Evolutionary conservation across 23 tunicate genomes (phyloP).

Genomic region (Ciona savignyi): DNA sequence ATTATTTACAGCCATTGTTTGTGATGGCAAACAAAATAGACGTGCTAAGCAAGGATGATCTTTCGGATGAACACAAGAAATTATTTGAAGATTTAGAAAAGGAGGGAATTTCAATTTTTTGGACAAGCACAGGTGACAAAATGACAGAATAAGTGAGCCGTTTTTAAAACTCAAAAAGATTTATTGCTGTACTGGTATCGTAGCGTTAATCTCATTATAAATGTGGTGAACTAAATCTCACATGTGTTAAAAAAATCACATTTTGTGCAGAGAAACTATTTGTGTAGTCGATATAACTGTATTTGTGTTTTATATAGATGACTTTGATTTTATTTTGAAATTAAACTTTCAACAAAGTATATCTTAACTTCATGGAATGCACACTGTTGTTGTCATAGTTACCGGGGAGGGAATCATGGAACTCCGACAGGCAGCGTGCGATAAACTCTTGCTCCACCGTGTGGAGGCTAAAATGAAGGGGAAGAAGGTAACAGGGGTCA

Average conservation of each 20-base stretch:
- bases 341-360: too few relatives aligned
- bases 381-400: conserved; percentile 22
- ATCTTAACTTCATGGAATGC: too few relatives aligned
- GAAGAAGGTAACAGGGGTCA: conserved; percentile 44
- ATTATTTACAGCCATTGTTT: conserved; percentile 84
- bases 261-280: too few relatives aligned
- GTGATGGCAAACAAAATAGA: conserved; percentile 99
- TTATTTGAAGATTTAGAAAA: conserved; percentile 68
- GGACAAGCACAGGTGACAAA: conserved; percentile 96
- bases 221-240: too few relatives aligned
- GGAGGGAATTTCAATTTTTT: conserved; percentile 67
- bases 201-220: too few relatives aligned
- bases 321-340: too few relatives aligned
- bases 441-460: conserved; percentile 83
- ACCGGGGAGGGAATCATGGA: conserved; percentile 95
- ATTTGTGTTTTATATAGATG: too few relatives aligned
- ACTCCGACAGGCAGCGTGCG: conserved; percentile 94
- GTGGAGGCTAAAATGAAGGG: conserved; percentile 93
- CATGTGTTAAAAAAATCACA: too few relatives aligned
- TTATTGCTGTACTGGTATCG: too few relatives aligned
- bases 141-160: too few relatives aligned
- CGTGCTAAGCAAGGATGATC: conserved; percentile 57
- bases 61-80: conserved; percentile 51
- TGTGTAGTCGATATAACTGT: too few relatives aligned
- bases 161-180: too few relatives aligned